Evolutionary conservation across 2,113 vertebrate species (phyloP).

Genomic region (Loxodonta africana): DNA sequence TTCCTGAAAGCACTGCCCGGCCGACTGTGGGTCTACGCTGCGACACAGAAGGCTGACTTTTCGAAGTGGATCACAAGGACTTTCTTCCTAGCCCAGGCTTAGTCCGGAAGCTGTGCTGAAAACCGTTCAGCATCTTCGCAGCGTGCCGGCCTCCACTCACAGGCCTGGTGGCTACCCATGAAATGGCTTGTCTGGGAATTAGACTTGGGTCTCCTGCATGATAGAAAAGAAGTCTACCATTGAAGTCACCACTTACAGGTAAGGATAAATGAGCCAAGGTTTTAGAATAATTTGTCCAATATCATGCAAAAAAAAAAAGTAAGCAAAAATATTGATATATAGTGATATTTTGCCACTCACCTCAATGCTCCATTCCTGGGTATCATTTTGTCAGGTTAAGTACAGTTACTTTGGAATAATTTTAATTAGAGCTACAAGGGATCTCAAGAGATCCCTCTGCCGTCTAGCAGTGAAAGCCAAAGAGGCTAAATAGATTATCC

Average conservation of each 20-base stretch:
- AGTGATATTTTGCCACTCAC: neutral
- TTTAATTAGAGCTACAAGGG: neutral
- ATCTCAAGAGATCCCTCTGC: slow-evolving; percentile 36
- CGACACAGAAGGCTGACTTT: no score
- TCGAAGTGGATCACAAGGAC: no score
- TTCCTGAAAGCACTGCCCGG: no score
- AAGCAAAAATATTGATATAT: neutral
- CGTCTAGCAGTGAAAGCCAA: neutral
- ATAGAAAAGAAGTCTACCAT: no score
- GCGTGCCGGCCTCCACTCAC: no score
- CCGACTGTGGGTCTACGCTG: no score
- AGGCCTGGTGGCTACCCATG: no score
- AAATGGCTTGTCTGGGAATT: no score
- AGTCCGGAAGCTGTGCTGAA: no score
- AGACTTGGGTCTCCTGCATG: no score
- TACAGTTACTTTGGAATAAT: neutral
- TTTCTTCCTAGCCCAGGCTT: no score
- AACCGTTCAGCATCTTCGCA: no score
- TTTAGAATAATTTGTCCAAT: slow-evolving; percentile 16
- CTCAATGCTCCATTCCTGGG: neutral
- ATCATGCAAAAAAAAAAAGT: neutral
- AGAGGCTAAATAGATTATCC: neutral
- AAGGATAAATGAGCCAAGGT: neutral
- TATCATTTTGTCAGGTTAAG: neutral
- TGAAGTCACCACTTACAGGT: neutral